Base-by-base conservation (phyloP, 2,888 invertebrate species). In the Eupithecia exiguata region DNA sequence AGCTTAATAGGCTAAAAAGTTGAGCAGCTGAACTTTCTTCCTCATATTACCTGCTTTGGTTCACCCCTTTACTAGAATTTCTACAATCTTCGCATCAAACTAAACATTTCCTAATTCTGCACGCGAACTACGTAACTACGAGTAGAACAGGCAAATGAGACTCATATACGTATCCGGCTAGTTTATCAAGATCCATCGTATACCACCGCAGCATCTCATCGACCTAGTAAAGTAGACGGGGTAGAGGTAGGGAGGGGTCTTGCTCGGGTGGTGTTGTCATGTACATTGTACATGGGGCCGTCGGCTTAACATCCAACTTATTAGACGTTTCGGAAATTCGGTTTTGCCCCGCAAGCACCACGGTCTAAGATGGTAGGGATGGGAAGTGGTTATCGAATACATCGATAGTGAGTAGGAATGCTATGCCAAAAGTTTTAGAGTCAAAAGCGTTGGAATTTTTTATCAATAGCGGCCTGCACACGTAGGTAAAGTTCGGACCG, bases 281-380 rank as follows among this genome's bases (percentile, higher is more conserved):
- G 89, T 91, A 91, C 88, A 90, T 90, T 89, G 88, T 89, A 88
- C 87, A 88, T 86, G 88, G 85, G 88, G 87, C 89, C 90, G 92
- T 91, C 88, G 86, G 89, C 88, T 92, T 93, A 91, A 92, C 92
- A 93, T 92, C 91, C 92, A 93, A 93, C 92, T 94, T 93, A 94
- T 94, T 94, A 94, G 93, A 94, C 92, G 90, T 92, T 93, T 92
- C 92, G 92, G 93, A 93, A 93, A 93, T 93, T 93, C 91, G 92
- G 93, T 93, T 93, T 92, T 87, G 89, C 91, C 89, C 88, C 89
- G 89, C 90, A 89, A 91, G 89, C 89, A 89, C 88, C 89, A 87
- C 88, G 84, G 89, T 65, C 58, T 25, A 58, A 58, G 25, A 58
- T 84, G 74, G 69, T 88, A 89, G 89, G 68, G 88, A 80, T 83